Conservation (phyloP, 2,113 vertebrate genomes). For the Porphyrio hochstetteri region DNA sequence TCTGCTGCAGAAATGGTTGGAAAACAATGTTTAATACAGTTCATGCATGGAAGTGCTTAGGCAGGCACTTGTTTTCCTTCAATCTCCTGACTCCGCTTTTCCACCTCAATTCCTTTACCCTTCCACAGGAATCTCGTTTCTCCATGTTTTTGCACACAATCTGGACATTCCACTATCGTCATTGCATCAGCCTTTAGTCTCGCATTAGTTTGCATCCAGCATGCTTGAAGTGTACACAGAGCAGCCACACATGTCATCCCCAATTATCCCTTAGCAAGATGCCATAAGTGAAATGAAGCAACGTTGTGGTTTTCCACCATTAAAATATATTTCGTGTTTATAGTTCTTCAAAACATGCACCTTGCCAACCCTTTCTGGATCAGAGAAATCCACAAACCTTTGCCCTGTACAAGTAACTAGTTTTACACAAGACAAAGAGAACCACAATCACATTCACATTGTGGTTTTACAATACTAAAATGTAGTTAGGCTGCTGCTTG, state of each 20-base stretch:
- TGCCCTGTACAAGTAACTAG: background rate
- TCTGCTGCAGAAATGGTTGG: background rate
- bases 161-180: background rate
- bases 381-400: background rate
- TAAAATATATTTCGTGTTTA: background rate
- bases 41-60: background rate
- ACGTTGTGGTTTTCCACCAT: background rate
- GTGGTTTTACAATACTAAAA: constrained; percentile 18
- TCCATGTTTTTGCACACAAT: background rate
- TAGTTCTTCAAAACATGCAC: background rate
- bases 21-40: background rate
- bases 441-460: background rate
- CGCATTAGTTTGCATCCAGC: background rate
- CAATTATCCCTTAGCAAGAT: background rate
- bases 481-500: background rate
- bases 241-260: background rate
- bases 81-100: background rate
- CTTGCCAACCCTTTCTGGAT: background rate
- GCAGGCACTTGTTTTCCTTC: background rate
- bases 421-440: constrained; percentile 32
- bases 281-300: background rate
- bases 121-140: background rate
- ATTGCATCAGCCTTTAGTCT: background rate
- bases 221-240: background rate
- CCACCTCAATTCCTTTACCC: background rate